phyloP scores from a whole-genome alignment of 2,797 vertebrate genomes.

The Cossypha caffra region DNA sequence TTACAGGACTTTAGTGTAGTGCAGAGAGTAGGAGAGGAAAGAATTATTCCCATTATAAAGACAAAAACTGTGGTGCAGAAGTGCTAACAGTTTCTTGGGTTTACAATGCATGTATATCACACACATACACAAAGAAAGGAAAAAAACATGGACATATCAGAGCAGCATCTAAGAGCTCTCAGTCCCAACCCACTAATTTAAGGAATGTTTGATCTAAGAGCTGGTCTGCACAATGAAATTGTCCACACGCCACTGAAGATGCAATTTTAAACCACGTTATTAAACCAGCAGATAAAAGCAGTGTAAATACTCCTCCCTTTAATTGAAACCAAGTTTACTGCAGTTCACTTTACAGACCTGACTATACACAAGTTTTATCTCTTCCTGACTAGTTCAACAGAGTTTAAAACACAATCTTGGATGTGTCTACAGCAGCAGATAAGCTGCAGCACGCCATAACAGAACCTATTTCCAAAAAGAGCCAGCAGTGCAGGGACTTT shows the following conservation, averaged over 20 bases:
- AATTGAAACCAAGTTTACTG: constrained; percentile 55
- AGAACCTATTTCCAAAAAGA: not conserved
- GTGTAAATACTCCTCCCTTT: constrained; percentile 37
- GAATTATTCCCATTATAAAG: not conserved
- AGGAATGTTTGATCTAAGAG: not conserved
- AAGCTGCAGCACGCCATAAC: not conserved
- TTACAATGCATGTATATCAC: not conserved
- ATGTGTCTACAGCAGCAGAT: not conserved
- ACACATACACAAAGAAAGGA: not conserved
- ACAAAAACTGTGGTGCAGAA: not conserved
- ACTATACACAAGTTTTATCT: constrained; percentile 52
- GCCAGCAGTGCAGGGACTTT: too few relatives aligned
- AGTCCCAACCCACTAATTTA: not conserved
- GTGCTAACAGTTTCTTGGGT: not conserved
- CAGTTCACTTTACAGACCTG: not conserved
- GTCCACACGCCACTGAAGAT: not conserved
- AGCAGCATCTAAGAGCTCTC: constrained; percentile 17
- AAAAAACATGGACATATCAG: not conserved
- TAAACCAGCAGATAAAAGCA: constrained; percentile 40
- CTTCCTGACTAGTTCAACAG: not conserved
- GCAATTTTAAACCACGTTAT: not conserved
- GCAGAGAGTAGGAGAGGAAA: not conserved
- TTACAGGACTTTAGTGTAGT: not conserved
- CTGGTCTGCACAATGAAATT: not conserved
- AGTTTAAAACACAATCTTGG: not conserved